Conservation (phyloP, 1,140 invertebrate species). For the Drosophila repletoides region DNA sequence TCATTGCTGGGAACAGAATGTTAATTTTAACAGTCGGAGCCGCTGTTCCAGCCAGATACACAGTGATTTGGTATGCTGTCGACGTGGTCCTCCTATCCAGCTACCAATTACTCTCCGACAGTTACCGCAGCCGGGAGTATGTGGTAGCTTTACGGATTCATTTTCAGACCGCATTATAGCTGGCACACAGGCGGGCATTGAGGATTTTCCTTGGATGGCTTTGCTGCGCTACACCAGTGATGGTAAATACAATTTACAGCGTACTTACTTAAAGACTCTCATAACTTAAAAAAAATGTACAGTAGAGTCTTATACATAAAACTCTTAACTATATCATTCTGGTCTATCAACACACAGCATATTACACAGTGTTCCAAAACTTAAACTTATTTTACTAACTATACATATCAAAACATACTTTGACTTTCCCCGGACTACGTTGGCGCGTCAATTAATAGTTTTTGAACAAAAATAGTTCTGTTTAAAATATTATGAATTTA, state of each 20-base stretch:
- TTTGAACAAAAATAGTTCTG: no score
- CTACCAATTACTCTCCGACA: background rate
- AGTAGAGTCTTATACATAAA: no score
- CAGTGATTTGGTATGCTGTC: slow-evolving; percentile 35
- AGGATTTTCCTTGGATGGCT: slow-evolving; percentile 59
- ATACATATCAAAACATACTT: no score
- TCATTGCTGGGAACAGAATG: slow-evolving; percentile 12
- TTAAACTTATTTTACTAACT: no score
- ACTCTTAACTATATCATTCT: no score
- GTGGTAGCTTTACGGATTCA: background rate
- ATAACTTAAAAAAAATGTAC: no score
- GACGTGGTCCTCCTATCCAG: background rate
- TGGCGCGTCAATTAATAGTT: no score
- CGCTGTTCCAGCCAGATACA: slow-evolving; percentile 11
- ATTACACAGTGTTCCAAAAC: no score
- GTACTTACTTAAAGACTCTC: no score
- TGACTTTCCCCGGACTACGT: no score
- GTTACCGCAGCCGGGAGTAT: slow-evolving; percentile 25
- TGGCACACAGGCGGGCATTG: slow-evolving; percentile 18
- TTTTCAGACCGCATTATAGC: slow-evolving; percentile 27
- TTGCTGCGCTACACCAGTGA: slow-evolving; percentile 31
- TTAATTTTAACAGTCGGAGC: background rate
- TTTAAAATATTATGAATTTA: no score
- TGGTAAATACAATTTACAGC: slow-evolving; percentile 35
- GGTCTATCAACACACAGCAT: no score